Base-by-base conservation (phyloP, 2,113 vertebrate genomes). In the Echinops telfairi region DNA sequence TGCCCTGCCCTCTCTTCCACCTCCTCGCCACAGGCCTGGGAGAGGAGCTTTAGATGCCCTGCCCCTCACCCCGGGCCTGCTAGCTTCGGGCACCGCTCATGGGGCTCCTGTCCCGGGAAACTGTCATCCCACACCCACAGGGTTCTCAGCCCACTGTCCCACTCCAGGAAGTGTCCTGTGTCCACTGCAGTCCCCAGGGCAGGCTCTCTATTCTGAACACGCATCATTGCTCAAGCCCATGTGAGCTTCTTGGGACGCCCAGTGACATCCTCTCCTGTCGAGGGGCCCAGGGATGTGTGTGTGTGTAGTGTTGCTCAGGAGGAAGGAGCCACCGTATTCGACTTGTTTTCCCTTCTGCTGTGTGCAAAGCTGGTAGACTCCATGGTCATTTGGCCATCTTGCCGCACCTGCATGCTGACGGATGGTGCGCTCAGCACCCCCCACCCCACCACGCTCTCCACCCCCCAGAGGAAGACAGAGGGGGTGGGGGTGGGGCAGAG, bases 301-400 rank as follows among this genome's bases (percentile, higher is more conserved):
- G 68, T 85, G 47, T n/a, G 25, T 71, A 70, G 57, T 62, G 40
- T 31, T 47, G 47, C 86, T 36, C n/a, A 38, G 25, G 47, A 78
- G 36, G 75, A 90, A 20, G 73, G 62, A 88, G 75, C 88, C 36
- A 81, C 84, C n/a, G 10, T 80, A 66, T 60, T 90, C 33, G 20
- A 80, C 47, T 53, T 53, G 47, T 10, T 53, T 53, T 53, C 10
- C 47, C 47, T 53, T 53, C 47, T 53, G 47, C 47, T 11, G 10
- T 53, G 47, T 53, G 47, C 47, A 10, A 53, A 14, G 10, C 47
- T 53, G 9, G 9, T 2, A 7, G 47, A 53, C 10, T 14, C 12
- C 10, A 9, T 53, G 47, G 47, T 8, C 47, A 53, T 11, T 53
- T 9, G 10, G 47, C 47, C 47, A 53, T 53, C 47, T 9, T 53